These are phyloP conservation scores for Chrysolina oricalcia DNA, from an alignment of 2,888 invertebrate genomes.

Conservation along the genomic window DNA sequence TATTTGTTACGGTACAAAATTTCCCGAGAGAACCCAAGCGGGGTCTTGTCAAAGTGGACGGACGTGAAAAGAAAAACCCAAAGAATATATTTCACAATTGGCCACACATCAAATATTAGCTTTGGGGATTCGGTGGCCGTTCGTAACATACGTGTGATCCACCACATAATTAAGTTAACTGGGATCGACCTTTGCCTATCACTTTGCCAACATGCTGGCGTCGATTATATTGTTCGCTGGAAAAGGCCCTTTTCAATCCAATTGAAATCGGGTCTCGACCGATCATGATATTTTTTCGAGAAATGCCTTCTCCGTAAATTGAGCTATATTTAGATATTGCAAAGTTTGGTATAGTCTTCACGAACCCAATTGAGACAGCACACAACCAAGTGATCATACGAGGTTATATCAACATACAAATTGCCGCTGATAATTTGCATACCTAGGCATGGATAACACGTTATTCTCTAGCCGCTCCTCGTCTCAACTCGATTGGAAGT, in stretches of 20 bases:
- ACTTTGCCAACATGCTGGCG: constrained; percentile 39
- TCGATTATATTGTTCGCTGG: constrained; percentile 46
- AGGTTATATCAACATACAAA: too few species aligned
- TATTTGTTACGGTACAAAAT: background rate
- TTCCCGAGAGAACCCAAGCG: constrained; percentile 7
- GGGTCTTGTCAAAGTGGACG: constrained; percentile 8
- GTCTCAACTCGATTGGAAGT: too few species aligned
- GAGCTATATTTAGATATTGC: too few species aligned
- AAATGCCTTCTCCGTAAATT: too few species aligned
- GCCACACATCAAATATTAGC: constrained; percentile 57
- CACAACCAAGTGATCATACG: too few species aligned
- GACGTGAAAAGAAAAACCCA: constrained; percentile 40
- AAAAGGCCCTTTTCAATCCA: constrained; percentile 39
- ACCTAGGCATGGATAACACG: too few species aligned
- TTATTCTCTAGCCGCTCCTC: too few species aligned
- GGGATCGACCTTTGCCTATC: constrained; percentile 47
- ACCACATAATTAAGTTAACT: constrained; percentile 45
- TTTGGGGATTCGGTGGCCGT: constrained; percentile 49
- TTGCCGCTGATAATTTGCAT: too few species aligned
- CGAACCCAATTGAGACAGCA: too few species aligned
- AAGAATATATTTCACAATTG: constrained; percentile 54
- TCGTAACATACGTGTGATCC: constrained; percentile 45
- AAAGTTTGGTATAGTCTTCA: background rate
- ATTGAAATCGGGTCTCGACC: constrained; percentile 31
- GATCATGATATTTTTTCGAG: background rate